phyloP scores from a whole-genome alignment of 2,888 invertebrate genomes.

The Unio pictorum region DNA sequence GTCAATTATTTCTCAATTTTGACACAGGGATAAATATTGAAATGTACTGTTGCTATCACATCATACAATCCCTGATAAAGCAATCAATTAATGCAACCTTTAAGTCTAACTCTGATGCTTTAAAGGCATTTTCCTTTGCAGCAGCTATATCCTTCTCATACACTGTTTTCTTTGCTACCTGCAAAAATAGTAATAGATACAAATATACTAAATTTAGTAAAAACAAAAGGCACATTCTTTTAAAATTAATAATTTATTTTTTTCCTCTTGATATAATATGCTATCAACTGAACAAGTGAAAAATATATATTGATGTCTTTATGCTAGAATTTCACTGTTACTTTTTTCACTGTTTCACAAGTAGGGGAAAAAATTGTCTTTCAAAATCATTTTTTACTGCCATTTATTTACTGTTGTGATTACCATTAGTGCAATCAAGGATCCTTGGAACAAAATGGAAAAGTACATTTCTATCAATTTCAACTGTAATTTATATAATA shows the following conservation, averaged over 20 bases:
- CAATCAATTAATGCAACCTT: slow-evolving; percentile 36
- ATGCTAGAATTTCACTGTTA: no score
- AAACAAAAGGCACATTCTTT: background rate
- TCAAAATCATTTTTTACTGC: no score
- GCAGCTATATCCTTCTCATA: slow-evolving; percentile 42
- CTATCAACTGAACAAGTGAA: background rate
- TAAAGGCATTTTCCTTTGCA: slow-evolving; percentile 51
- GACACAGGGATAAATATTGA: no score
- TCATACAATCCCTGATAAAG: background rate
- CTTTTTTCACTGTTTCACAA: no score
- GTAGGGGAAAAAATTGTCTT: no score
- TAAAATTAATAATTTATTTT: background rate
- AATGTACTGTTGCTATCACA: no score
- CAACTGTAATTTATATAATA: no score
- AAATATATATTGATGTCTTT: no score
- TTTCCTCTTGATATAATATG: background rate
- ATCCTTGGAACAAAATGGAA: no score
- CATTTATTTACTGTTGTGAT: background rate
- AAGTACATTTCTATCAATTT: no score
- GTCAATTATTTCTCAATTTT: no score
- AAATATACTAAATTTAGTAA: background rate
- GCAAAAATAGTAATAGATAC: slow-evolving; percentile 2
- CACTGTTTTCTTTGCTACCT: slow-evolving; percentile 30
- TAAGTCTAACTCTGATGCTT: slow-evolving; percentile 43
- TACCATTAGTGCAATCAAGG: background rate